Base-by-base conservation (phyloP, 2,113 vertebrate genomes). In the Colius striatus region DNA sequence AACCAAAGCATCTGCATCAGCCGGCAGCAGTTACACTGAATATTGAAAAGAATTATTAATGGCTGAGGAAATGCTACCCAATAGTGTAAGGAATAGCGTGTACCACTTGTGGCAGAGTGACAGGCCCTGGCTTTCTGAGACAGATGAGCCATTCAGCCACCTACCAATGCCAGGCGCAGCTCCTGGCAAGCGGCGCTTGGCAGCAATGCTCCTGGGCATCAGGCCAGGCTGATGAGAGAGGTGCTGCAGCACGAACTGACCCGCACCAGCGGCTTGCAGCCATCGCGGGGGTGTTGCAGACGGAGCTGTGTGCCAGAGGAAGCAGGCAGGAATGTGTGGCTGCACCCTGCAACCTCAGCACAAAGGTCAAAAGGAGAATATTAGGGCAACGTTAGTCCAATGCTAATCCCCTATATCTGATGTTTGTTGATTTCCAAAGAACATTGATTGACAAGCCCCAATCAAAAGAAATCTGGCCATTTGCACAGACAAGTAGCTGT, bases 51-150 rank as follows among this genome's bases (percentile, higher is more conserved):
- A 32, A 54, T 67, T 48, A 47, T 70, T 80, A 60, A 65, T 45
- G 45, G 45, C 68, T n/a, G 74, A 70, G 26, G 57, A 70, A 70
- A 80, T 7, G 38, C 29, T 65, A 32, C 17, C 48, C 51, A 16
- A 18, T 2, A 32, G 19, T 3, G 19, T 21, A 38, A 3, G n/a
- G 73, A 71, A 27, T 5, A 67, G 57, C 0, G 0, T 22, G 47
- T n/a, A 21, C 26, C 45, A 15, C 47, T 63, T 61, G 68, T 2
- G 2, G 55, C 63, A 54, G 78, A 75, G 53, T 12, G n/a, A 51
- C 2, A 3, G 12, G 29, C 11, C 50, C 30, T 27, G 57, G 36
- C 65, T 86, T 51, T 38, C 51, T 1, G 22, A 75, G 73, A 25
- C 9, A 62, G 70, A 75, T 36, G 73, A 94, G 55, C 41, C 81